A percentile compares a stretch with the other conserved stretches of the same genome.
Evolutionary conservation across 2,888 invertebrate species (phyloP).

Genomic region (Leptinotarsa peninsularis): DNA sequence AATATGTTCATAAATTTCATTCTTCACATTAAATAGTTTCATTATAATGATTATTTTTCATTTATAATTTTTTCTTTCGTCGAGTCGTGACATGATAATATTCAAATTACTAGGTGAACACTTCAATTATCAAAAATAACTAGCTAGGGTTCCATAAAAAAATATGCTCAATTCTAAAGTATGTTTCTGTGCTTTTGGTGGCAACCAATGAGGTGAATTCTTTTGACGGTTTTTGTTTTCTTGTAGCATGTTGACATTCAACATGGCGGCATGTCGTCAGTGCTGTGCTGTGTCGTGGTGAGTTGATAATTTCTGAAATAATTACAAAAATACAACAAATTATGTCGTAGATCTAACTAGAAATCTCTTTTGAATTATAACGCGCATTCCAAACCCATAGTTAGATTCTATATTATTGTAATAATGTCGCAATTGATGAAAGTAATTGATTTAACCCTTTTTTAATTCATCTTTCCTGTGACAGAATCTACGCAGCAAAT

Average conservation of each 20-base stretch:
- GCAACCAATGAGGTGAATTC: constrained; percentile 22
- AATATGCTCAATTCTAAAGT: too few relatives aligned
- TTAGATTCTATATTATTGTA: constrained; percentile 14
- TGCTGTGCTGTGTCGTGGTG: constrained; percentile 97
- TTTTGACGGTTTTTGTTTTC: constrained; percentile 60
- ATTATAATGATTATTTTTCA: too few relatives aligned
- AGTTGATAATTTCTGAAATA: constrained; percentile 70
- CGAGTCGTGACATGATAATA: too few relatives aligned
- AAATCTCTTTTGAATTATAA: constrained; percentile 28
- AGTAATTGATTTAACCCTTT: constrained; percentile 48
- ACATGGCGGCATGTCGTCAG: constrained; percentile 96
- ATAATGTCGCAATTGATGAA: constrained; percentile 22
- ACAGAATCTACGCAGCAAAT: constrained; percentile 58
- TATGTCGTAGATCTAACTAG: constrained; percentile 55
- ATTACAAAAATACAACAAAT: constrained; percentile 55
- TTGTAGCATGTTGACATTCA: constrained; percentile 79
- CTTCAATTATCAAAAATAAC: too few relatives aligned
- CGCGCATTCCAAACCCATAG: constrained; percentile 26
- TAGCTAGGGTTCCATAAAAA: too few relatives aligned
- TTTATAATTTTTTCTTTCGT: too few relatives aligned
- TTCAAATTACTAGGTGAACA: too few relatives aligned
- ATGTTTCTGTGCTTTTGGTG: too few relatives aligned
- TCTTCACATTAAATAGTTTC: too few relatives aligned
- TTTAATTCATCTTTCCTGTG: constrained; percentile 57
- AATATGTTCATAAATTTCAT: too few relatives aligned